A percentile compares a stretch with the other conserved stretches of the same genome.
Conservation (phyloP, 2,888 invertebrate genomes). For the Lasius platythorax region DNA sequence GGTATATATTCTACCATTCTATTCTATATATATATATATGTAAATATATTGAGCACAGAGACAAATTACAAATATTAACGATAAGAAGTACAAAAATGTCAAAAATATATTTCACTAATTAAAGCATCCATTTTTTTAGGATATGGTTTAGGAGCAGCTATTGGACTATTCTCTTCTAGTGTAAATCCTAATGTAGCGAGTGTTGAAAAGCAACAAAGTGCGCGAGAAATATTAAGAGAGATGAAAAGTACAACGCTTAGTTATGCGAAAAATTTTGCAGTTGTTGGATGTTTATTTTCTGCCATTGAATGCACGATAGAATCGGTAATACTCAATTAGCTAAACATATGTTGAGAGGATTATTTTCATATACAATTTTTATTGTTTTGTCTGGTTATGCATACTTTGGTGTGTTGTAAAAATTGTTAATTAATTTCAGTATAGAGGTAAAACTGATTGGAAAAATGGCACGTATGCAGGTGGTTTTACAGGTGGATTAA, state of each 20-base stretch:
- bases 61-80: neutral
- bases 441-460: slow-evolving; percentile 98
- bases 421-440: slow-evolving; percentile 82
- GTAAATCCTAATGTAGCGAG: slow-evolving; percentile 95
- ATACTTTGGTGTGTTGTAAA: slow-evolving; percentile 8
- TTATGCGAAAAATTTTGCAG: slow-evolving; percentile 99
- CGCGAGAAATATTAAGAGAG: slow-evolving; percentile 94
- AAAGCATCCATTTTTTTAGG: slow-evolving; percentile 88
- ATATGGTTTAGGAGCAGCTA: slow-evolving; percentile 96
- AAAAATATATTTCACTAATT: slow-evolving; percentile 8
- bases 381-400: neutral
- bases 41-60: neutral
- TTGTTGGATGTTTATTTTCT: slow-evolving; percentile 97
- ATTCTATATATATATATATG: neutral
- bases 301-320: slow-evolving; percentile 98
- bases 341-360: slow-evolving; percentile 47
- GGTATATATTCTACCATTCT: slow-evolving; percentile 88
- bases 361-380: slow-evolving; percentile 37
- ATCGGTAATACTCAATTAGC: slow-evolving; percentile 88
- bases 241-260: slow-evolving; percentile 96
- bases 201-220: slow-evolving; percentile 93
- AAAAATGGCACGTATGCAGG: slow-evolving; percentile 98
- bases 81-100: neutral
- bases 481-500: slow-evolving; percentile 96
- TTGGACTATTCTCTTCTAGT: slow-evolving; percentile 98